These are phyloP conservation scores for Cinara cedri DNA, from an alignment of 2,888 invertebrate species.

Conservation along the genomic window DNA sequence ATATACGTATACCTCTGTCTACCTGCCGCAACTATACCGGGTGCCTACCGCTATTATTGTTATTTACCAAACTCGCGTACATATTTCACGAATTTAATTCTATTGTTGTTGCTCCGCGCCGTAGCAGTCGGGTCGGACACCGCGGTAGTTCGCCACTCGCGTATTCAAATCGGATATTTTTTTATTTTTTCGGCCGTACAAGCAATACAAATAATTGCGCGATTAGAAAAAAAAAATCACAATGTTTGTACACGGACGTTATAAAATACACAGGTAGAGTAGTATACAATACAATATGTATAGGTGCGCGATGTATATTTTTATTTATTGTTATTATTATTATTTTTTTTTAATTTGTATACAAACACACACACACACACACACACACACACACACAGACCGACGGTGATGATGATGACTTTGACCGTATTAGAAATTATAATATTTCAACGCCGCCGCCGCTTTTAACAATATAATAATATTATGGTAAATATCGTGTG, in stretches of 20 bases:
- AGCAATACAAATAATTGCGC: not conserved
- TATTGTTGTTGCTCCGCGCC: conserved; percentile 6
- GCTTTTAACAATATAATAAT: too few relatives aligned
- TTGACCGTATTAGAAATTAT: not conserved
- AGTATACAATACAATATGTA: too few relatives aligned
- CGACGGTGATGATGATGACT: too few relatives aligned
- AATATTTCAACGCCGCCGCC: not conserved
- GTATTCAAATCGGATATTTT: conserved; percentile 28
- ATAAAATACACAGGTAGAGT: too few relatives aligned
- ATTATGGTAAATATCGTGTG: not conserved
- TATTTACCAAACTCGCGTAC: conserved; percentile 4
- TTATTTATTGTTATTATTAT: too few relatives aligned
- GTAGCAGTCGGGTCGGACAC: not conserved
- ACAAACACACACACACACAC: not conserved
- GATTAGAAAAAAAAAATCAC: not conserved
- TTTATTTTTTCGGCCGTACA: conserved; percentile 3
- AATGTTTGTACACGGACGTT: too few relatives aligned
- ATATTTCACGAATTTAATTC: conserved; percentile 7
- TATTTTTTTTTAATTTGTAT: conserved; percentile 4
- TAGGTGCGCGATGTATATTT: too few relatives aligned
- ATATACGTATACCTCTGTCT: too few relatives aligned
- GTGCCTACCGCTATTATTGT: conserved; percentile 3
- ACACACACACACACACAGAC: too few relatives aligned
- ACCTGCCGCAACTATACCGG: not conserved
- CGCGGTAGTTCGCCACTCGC: too few relatives aligned